Percentiles rank a stretch among this genome's conserved stretches.
These are phyloP conservation scores for Macrosoma leucophasiata DNA, from an alignment of 2,888 invertebrate species.

Conservation along the genomic window DNA sequence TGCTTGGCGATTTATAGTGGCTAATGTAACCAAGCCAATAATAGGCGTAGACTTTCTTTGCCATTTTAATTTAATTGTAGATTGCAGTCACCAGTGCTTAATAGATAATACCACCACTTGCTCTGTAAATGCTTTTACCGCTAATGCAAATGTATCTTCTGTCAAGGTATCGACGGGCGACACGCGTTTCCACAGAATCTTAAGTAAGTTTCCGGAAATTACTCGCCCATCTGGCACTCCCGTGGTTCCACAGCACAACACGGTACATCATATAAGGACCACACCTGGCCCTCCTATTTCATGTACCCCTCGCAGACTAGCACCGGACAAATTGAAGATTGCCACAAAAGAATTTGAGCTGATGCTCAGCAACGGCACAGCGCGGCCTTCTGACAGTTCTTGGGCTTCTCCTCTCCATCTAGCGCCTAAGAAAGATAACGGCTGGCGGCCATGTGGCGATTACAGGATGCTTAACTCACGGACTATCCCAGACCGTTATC, in stretches of 20 bases:
- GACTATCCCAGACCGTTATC: conserved; percentile 35
- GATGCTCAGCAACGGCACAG: conserved; percentile 35
- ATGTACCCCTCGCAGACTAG: conserved; percentile 30
- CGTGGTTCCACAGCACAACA: conserved; percentile 24
- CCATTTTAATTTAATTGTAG: conserved; percentile 30
- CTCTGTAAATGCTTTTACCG: too few relatives aligned
- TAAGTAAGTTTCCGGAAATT: conserved; percentile 16
- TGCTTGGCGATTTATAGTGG: conserved; percentile 33
- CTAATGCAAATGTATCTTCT: conserved; percentile 4
- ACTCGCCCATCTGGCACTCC: conserved; percentile 17
- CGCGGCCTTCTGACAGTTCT: conserved; percentile 24
- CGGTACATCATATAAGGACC: conserved; percentile 29
- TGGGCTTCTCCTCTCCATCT: conserved; percentile 37
- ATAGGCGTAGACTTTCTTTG: conserved; percentile 35
- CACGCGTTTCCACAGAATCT: conserved; percentile 6
- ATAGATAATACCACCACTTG: conserved; percentile 13
- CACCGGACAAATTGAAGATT: conserved; percentile 28
- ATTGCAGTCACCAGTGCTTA: conserved; percentile 24
- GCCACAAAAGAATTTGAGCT: conserved; percentile 28
- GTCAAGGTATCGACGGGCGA: conserved; percentile 9
- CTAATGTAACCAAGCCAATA: conserved; percentile 33
- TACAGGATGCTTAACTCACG: conserved; percentile 35
- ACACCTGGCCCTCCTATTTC: conserved; percentile 30
- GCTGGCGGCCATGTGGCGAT: conserved; percentile 33
- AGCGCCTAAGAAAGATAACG: conserved; percentile 30